Evolutionary conservation across 2,113 vertebrate genomes (phyloP), one percentile per base, ranked within the genome.

Genomic region (Burhinus bistriatus): DNA sequence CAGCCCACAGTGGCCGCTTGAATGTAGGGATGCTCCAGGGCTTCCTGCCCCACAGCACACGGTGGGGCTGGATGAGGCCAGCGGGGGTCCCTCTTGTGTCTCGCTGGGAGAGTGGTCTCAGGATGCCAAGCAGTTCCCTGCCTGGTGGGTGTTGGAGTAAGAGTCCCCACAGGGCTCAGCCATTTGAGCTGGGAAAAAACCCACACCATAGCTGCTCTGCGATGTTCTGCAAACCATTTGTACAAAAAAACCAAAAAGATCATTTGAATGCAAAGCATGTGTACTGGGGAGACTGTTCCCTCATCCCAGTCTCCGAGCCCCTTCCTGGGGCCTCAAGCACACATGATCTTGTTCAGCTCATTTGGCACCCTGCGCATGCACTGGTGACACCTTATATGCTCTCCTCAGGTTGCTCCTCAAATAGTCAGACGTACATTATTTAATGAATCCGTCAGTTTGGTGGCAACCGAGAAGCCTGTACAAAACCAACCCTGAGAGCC

Each of bases 331-430:
- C 19, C 18, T 58, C 2, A 2, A 47, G 9, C 18, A n/a, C 49
- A 26, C 9, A 3, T 3, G 64, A 45, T 87, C 61, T 9, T 17
- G 29, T 42, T 73, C 59, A 72, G 44, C 65, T 87, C 2, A 0
- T 83, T 73, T 2, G 1, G 27, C 42, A 65, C 5, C 40, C 16
- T 0, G 1, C 1, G 0, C 0, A 0, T 64, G 57, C 61, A 12
- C 36, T 73, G 62, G 34, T 85, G 92, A 88, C 45, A 90, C 9
- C 8, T 76, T 65, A 62, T 58, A 65, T 18, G 21, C 30, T 68
- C 58, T 86, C n/a, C 83, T 92, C 64, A 16, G 16, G 34, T 90
- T 75, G 14, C 79, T 89, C 12, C 57, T 95, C 59, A 62, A 36
- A 54, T 9, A 81, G 13, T 47, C 88, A 83, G 47, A 40, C 5